Base-by-base conservation (phyloP, 2,113 vertebrate genomes). In the Coreoperca whiteheadi region DNA sequence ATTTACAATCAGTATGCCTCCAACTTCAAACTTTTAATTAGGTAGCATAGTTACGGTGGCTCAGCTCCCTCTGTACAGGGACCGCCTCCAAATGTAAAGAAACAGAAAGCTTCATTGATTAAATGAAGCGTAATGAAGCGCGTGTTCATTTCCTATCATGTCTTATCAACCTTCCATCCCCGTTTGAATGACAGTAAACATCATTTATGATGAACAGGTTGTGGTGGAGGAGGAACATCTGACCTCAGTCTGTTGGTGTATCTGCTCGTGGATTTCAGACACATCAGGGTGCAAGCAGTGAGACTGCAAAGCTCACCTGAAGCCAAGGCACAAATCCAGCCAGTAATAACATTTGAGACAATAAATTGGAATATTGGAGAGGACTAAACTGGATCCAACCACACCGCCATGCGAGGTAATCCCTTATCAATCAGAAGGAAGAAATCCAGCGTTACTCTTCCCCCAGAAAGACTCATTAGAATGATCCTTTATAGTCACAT, bases 1-100 rank as follows among this genome's bases (percentile, higher is more conserved):
- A 91, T 94, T 93, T 92, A 92, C 91, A 93, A 94, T 95, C 93
- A 94, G 90, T 84, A 70, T 75, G 91, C 85, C 84, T 93, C 87
- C 86, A 79, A 91, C 77, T 92, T 79, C 77, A 93, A 95, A 95
- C 93, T 95, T 95, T 94, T 95, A 94, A 94, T 95, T 93, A 94
- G 89, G 86, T 79, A 79, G 89, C 70, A 74, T 77, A 43, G 61
- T 79, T 68, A 21, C 69, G 60, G 77, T 77, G 67, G 76, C 70
- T 69, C 54, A 30, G 65, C 74, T 79, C 61, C 54, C 50, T 56
- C 68, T 43, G 37, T 69, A 53, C 75, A 54, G 50, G 73, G 65
- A 64, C 56, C 9, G 4, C 46, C 77, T 85, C 74, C 21, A 51
- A 68, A 77, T 41, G 59, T 86, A 82, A 63, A 82, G 74, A 37